Evolutionary conservation across 1,140 invertebrate genomes (phyloP), one percentile per base, ranked within the genome.

Genomic region (Leptopilina clavipes): DNA sequence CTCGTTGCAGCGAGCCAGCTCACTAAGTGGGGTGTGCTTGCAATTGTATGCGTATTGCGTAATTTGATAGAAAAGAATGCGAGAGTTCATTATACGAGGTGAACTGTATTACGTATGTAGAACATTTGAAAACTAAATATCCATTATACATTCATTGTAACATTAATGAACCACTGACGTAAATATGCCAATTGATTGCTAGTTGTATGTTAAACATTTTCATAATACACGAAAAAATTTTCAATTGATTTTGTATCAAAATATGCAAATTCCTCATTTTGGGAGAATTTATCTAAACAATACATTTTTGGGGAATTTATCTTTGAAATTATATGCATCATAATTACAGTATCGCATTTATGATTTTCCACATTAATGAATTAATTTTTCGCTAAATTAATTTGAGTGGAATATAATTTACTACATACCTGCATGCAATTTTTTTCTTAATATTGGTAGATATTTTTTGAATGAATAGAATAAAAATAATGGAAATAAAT

Each of bases 41-140:
- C 22, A 31, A 65, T 65, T 65, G 12, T 65, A 65, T 65, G 59
- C 59, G 59, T 65, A 65, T 65, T 65, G 59, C 59, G 59, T 65
- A 65, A 65, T 65, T 65, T n/a, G 11, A 65, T 65, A 22, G 59
- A 65, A 65, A 65, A 65, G 22, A 65, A 31, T 31, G 59, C 59
- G 25, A 17, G 59, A 37, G 59, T 65, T 65, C 59, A 65, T 65
- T 65, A 65, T 65, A 65, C 59, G 22, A 31, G 59, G 22, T 65
- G 59, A 65, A 65, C 59, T 37, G 59, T 31, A 65, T 65, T 25
- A 8, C 25, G 19, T 12, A 25, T 59, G 45, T 48, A 48, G 48
- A 52, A n/a, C 48, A 52, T 52, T 52, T 52, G 48, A 52, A 52
- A 52, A 52, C 12, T 52, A n/a, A 52, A 52, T 17, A 7, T n/a